These are phyloP conservation scores for Salpingus planirostris DNA, from an alignment of 2,888 invertebrate genomes.

Conservation along the genomic window DNA sequence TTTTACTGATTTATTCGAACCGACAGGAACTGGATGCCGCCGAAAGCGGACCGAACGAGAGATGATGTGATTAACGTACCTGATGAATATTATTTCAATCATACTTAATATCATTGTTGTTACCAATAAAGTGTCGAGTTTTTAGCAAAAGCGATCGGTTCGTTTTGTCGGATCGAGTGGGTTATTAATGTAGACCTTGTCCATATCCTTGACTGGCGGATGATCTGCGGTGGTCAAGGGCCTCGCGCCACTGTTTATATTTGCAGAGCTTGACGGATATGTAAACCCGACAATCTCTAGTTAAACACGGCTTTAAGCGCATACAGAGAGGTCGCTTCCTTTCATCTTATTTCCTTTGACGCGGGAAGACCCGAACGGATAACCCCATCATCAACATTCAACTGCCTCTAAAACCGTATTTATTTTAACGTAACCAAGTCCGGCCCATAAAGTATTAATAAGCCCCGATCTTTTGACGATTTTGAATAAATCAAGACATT, in stretches of 20 bases:
- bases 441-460: background rate
- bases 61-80: too few species aligned
- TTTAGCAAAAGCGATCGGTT: background rate
- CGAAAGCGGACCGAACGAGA: too few species aligned
- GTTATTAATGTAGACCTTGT: slow-evolving; percentile 15
- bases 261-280: slow-evolving; percentile 25
- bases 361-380: too few species aligned
- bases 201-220: slow-evolving; percentile 25
- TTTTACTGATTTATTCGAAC: too few species aligned
- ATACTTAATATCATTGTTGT: too few species aligned
- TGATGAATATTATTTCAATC: too few species aligned
- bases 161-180: too few species aligned
- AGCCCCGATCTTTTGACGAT: too few species aligned
- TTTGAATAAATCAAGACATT: background rate
- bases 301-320: slow-evolving; percentile 19
- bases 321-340: too few species aligned
- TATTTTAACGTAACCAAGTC: slow-evolving; percentile 1
- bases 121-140: background rate
- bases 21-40: too few species aligned
- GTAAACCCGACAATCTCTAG: slow-evolving; percentile 23
- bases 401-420: too few species aligned
- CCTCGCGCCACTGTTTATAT: slow-evolving; percentile 22
- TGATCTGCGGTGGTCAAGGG: slow-evolving; percentile 24
- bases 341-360: slow-evolving; percentile 11
- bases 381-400: too few species aligned